A percentile compares a stretch with the other conserved stretches of the same genome.
phyloP scores from a whole-genome alignment of 2,797 vertebrate genomes.

The Tangara arthus region DNA sequence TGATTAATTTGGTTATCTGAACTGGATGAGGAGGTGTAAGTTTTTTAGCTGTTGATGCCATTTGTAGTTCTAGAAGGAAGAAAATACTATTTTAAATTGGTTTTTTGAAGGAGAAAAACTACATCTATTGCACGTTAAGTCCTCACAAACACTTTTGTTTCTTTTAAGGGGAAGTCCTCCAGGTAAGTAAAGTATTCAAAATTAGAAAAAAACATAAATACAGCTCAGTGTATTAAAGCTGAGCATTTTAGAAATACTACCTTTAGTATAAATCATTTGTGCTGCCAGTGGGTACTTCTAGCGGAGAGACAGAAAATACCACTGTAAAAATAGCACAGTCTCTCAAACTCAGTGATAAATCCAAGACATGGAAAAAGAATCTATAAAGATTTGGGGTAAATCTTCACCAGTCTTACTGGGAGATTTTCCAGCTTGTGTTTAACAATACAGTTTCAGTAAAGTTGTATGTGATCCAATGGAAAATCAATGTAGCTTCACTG shows the following conservation, averaged over 20 bases:
- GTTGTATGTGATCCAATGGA: background rate
- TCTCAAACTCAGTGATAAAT: background rate
- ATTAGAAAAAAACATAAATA: background rate
- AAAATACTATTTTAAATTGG: background rate
- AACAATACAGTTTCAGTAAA: background rate
- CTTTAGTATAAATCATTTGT: background rate
- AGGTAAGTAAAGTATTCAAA: background rate
- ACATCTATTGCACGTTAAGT: background rate
- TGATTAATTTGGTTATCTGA: constrained; percentile 77
- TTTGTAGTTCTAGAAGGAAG: constrained; percentile 70
- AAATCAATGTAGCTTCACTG: background rate
- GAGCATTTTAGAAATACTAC: background rate
- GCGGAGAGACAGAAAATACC: background rate
- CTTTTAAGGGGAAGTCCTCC: background rate
- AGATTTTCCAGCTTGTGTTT: background rate
- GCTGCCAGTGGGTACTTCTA: background rate
- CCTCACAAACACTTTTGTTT: background rate
- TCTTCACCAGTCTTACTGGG: background rate
- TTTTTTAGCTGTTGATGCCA: constrained; percentile 38
- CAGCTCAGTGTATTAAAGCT: background rate
- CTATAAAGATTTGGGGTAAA: background rate
- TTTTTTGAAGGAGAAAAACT: background rate
- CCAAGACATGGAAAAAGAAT: background rate
- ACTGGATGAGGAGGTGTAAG: constrained; percentile 82
- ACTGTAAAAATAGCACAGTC: background rate